Evolutionary conservation across 2,888 invertebrate genomes (phyloP).

Genomic region (Bombylius major): DNA sequence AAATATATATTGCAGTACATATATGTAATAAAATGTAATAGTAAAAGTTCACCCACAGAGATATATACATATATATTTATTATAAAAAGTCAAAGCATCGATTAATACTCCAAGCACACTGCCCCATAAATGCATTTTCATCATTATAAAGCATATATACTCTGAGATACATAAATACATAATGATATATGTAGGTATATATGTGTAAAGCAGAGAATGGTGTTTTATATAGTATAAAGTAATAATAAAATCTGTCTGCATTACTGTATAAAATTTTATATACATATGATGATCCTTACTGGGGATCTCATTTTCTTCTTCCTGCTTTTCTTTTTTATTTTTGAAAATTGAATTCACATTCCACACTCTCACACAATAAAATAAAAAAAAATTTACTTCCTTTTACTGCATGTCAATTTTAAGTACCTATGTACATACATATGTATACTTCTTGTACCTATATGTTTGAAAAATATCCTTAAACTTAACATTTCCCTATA

Average conservation of each 20-base stretch:
- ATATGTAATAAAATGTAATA: background rate
- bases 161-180: no score
- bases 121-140: background rate
- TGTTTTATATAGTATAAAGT: no score
- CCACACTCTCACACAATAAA: background rate
- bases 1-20: background rate
- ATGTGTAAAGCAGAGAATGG: no score
- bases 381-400: slow-evolving; percentile 5
- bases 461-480: no score
- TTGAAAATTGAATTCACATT: background rate
- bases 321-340: background rate
- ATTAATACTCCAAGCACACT: background rate
- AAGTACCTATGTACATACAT: no score
- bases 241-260: no score
- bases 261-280: background rate
- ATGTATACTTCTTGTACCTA: no score
- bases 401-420: no score
- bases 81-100: background rate
- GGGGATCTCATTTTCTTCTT: background rate
- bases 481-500: no score
- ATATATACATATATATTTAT: background rate
- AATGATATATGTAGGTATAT: no score
- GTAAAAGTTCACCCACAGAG: background rate
- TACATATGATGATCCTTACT: background rate
- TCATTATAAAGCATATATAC: background rate